Evolutionary conservation across 2,113 vertebrate genomes (phyloP), one percentile per base, ranked within the genome.

Genomic region (Dipodomys stephensi): DNA sequence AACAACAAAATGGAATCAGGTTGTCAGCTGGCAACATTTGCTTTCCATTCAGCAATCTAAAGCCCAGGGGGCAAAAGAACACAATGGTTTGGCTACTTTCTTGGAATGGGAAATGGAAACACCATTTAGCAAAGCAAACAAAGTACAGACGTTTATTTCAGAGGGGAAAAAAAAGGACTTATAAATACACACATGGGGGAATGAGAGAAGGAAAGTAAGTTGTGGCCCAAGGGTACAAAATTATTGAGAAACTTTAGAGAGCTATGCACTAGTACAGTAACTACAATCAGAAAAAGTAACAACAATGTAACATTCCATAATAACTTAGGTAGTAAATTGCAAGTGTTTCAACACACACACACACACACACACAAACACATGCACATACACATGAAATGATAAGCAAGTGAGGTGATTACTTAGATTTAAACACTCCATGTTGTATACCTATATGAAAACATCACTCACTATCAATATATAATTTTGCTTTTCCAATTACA

Each of bases 61-160:
- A 94, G 62, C 20, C 89, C 93, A 25, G 85, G 32, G 80, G 94
- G 76, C 87, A 84, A 92, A 96, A 72, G 90, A 95, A 95, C 81
- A 96, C 83, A 96, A 94, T 91, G 81, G 87, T 53, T 78, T 91
- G 83, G 91, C 95, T 96, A 74, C 87, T 91, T 95, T 82, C 80
- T 94, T 94, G 72, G 80, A 94, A 91, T 93, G 68, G 87, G 65
- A 96, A 96, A 28, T 89, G 60, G 19, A 71, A 95, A 90, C 81
- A 91, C 11, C 35, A 81, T 78, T 69, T 60, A 87, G 57, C 64
- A 27, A 4, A 49, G 32, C 87, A 96, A 95, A 95, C 83, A 78
- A 97, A 81, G 77, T 27, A 39, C 7, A 53, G 11, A 13, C 67
- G 44, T 89, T 13, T 77, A 44, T 35, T 69, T 4, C 25, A 87